Base-by-base conservation (phyloP, 2,888 invertebrate genomes). In the Napeogenes sylphis region DNA sequence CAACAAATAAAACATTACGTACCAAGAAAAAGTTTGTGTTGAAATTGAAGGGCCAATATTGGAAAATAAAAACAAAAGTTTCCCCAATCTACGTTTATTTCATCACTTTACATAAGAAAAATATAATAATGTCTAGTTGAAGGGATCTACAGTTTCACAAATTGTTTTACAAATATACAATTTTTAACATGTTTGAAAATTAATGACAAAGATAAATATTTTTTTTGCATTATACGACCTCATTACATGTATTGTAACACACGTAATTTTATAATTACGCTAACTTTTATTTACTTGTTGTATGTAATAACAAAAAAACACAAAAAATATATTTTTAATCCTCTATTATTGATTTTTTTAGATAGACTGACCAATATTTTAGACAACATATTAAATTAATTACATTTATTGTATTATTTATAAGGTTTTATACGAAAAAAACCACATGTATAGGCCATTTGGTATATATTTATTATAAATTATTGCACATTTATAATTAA, bases 81-180 rank as follows among this genome's bases (percentile, higher is more conserved):
- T 78, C 74, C 68, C 69, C 80, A 83, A 81, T 86, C 86, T 86
- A 87, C 77, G 76, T 81, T 87, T 85, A 85, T 85, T 87, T 84
- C 76, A 81, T 84, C 84, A 73, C 81, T 79, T 82, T 87, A 87
- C 86, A 79, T 80, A 83, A 82, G 83, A 85, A 85, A 86, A 84
- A 82, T 85, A 87, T 83, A 84, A 78, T 80, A 73, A 80, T 74
- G 74, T 73, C 71, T 58, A 58, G 60, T 54, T 46, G 57, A 46
- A 55, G 58, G 46, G 58, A 59, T 66, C 63, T 59, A 59, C 58
- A 14, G 45, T 55, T 56, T 55, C 57, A 59, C 42, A 54, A 55
- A 58, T 56, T 62, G 65, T 62, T 46, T 55, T 65, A 63, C 53
- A 63, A 14, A 53, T 61, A 67, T 65, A 45, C 42, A 21, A 12